Conservation (phyloP, 1,140 invertebrate genomes). For the Ceratitis capitata region DNA sequence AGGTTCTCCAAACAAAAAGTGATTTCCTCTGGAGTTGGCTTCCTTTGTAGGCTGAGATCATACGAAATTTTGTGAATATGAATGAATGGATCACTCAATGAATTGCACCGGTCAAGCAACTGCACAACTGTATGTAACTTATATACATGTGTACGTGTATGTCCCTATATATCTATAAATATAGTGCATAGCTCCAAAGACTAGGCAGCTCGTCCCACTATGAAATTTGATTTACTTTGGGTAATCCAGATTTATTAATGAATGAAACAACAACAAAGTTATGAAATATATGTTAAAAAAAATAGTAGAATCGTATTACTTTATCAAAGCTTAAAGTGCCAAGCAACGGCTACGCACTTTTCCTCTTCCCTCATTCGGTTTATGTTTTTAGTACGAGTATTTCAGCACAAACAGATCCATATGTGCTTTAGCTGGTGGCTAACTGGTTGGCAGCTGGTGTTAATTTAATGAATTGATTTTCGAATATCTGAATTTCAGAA, state of each 20-base stretch:
- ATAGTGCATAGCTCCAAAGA: not conserved
- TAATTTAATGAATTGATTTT: slow-evolving; percentile 30
- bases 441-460: not conserved
- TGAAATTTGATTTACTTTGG: not conserved
- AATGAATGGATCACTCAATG: slow-evolving; percentile 31
- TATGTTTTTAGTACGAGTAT: not conserved
- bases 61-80: not conserved
- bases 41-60: not conserved
- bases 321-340: slow-evolving; percentile 1
- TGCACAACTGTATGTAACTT: not conserved
- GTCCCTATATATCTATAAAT: not conserved
- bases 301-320: not conserved
- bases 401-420: too few species aligned
- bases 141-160: not conserved
- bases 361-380: not conserved
- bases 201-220: slow-evolving; percentile 9
- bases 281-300: not conserved
- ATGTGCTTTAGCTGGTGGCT: too few species aligned
- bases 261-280: not conserved
- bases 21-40: not conserved
- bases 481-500: too few species aligned
- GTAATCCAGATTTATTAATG: slow-evolving; percentile 14
- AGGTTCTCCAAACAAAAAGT: not conserved
- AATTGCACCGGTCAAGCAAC: not conserved
- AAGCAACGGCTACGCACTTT: slow-evolving; percentile 34